A percentile compares a stretch with the other conserved stretches of the same genome.
Conservation (phyloP, 2,797 vertebrate genomes). For the Diglossa cyanea region DNA sequence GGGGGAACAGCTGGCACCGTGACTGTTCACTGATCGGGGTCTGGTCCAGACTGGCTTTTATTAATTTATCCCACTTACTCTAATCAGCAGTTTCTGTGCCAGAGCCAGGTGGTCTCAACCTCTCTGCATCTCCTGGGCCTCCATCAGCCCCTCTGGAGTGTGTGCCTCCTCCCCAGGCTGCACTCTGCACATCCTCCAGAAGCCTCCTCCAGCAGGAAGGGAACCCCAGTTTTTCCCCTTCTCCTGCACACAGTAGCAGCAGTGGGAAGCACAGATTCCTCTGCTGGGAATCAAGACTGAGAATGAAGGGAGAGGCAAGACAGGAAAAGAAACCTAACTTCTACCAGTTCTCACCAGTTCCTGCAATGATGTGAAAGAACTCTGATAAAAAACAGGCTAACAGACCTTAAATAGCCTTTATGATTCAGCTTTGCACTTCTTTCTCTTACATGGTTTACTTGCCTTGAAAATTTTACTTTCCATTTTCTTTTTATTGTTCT, state of each 20-base stretch:
- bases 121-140: background rate
- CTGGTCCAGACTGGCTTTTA: background rate
- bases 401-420: background rate
- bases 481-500: background rate
- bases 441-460: background rate
- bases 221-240: fast-evolving
- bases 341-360: background rate
- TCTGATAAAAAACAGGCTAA: background rate
- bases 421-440: background rate
- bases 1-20: background rate
- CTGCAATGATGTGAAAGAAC: background rate
- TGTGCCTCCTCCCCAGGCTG: background rate
- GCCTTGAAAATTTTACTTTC: background rate
- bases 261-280: background rate
- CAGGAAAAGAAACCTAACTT: background rate
- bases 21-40: background rate
- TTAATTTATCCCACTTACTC: background rate
- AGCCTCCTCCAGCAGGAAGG: fast-evolving
- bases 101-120: background rate
- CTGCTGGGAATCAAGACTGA: background rate
- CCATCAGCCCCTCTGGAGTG: background rate
- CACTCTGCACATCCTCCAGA: fast-evolving
- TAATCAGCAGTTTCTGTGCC: background rate
- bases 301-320: background rate
- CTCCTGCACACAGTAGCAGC: background rate